phyloP scores from a whole-genome alignment of 2,888 invertebrate species.

The Scotopteryx bipunctaria region DNA sequence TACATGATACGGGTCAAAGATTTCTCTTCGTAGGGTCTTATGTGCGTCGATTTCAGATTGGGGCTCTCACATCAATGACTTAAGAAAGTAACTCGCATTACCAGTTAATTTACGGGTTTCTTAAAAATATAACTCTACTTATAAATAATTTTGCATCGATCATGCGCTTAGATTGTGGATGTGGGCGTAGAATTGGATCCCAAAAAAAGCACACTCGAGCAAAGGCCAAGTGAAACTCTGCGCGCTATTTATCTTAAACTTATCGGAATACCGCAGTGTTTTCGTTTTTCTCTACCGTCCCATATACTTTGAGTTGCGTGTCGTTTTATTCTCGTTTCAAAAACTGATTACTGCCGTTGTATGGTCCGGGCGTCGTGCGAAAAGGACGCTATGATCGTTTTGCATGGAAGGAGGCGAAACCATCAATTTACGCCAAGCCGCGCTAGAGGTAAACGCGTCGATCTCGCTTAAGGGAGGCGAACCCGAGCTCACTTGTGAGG shows the following conservation, averaged over 20 bases:
- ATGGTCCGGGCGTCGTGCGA: slow-evolving; percentile 67
- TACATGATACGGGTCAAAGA: slow-evolving; percentile 50
- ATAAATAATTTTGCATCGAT: slow-evolving; percentile 64
- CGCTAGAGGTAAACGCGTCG: slow-evolving; percentile 64
- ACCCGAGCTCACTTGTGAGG: slow-evolving; percentile 53
- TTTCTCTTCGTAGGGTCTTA: slow-evolving; percentile 26
- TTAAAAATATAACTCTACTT: too few species aligned
- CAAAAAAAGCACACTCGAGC: slow-evolving; percentile 56
- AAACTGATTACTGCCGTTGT: slow-evolving; percentile 75
- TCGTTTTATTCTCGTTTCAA: slow-evolving; percentile 73
- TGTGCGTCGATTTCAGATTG: slow-evolving; percentile 19
- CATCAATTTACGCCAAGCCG: slow-evolving; percentile 73
- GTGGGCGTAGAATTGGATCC: slow-evolving; percentile 55
- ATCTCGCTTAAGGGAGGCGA: slow-evolving; percentile 60
- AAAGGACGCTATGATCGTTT: slow-evolving; percentile 74
- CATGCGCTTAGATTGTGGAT: slow-evolving; percentile 54
- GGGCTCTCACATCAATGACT: slow-evolving; percentile 24
- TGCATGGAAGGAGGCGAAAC: slow-evolving; percentile 77
- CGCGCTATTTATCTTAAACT: slow-evolving; percentile 79
- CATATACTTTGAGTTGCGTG: slow-evolving; percentile 68
- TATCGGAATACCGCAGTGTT: slow-evolving; percentile 72
- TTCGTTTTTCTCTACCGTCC: slow-evolving; percentile 70
- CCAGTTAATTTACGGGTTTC: slow-evolving; percentile 22
- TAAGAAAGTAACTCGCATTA: background rate
- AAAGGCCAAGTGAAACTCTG: slow-evolving; percentile 69